Evolutionary conservation across 2,113 vertebrate genomes (phyloP).

Genomic region (Planiliza haematocheilus): DNA sequence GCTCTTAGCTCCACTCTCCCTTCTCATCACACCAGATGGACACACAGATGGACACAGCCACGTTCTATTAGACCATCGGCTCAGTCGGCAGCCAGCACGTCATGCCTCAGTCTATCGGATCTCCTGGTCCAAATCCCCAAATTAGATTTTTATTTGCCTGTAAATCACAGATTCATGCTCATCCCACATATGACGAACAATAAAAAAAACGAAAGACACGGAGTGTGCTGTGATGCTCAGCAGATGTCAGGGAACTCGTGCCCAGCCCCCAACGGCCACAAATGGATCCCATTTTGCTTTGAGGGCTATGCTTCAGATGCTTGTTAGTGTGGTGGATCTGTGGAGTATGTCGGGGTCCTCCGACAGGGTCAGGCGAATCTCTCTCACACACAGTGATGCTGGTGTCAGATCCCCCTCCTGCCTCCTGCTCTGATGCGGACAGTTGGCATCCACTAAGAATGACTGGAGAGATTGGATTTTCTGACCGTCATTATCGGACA

Average conservation of each 20-base stretch:
- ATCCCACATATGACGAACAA: constrained; percentile 53
- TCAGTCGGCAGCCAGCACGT: constrained; percentile 65
- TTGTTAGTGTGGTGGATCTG: constrained; percentile 66
- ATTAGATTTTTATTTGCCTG: constrained; percentile 68
- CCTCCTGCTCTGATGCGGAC: constrained; percentile 38
- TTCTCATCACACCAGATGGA: constrained; percentile 78
- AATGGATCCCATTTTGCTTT: constrained; percentile 50
- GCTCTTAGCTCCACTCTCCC: constrained; percentile 42
- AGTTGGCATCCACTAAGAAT: constrained; percentile 38
- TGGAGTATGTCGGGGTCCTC: constrained; percentile 43
- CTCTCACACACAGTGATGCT: constrained; percentile 38
- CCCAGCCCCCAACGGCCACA: constrained; percentile 17
- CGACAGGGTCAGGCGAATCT: constrained; percentile 65
- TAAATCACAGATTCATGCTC: constrained; percentile 63
- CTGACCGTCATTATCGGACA: constrained; percentile 69
- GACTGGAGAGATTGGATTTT: constrained; percentile 41
- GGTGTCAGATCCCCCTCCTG: constrained; percentile 47
- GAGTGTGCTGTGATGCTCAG: constrained; percentile 15
- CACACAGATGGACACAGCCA: constrained; percentile 81
- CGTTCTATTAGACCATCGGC: constrained; percentile 66
- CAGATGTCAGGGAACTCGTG: constrained; percentile 52
- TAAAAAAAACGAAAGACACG: constrained; percentile 68
- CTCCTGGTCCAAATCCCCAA: constrained; percentile 62
- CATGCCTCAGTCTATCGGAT: constrained; percentile 73
- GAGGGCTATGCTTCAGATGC: constrained; percentile 51